phyloP scores from a whole-genome alignment of 92 coral and sea anemone genomes.

The Zoanthus solanderi region DNA sequence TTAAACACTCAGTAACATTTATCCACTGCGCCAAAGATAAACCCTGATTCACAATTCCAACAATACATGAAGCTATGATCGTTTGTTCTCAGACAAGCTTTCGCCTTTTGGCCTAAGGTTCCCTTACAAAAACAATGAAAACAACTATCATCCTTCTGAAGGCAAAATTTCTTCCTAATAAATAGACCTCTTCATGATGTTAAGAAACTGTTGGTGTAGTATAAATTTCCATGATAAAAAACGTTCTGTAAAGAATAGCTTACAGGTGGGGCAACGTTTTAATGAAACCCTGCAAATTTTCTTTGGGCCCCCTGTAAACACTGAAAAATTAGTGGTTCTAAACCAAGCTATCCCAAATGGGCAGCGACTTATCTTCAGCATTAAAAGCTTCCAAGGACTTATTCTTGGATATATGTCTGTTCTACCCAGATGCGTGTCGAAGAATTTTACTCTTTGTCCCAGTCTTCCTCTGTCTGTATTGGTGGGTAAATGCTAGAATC shows the following conservation, averaged over 20 bases:
- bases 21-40: too few relatives aligned
- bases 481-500: slow-evolving; percentile 69
- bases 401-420: neutral
- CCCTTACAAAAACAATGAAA: neutral
- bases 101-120: neutral
- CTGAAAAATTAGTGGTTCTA: neutral
- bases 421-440: neutral
- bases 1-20: too few relatives aligned
- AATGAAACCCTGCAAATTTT: neutral
- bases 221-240: neutral
- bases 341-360: too few relatives aligned
- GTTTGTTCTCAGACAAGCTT: neutral
- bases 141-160: neutral
- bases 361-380: neutral
- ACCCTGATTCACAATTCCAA: neutral
- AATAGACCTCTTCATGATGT: neutral
- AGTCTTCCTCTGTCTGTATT: slow-evolving; percentile 71
- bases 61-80: neutral
- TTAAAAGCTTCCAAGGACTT: neutral
- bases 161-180: neutral
- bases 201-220: neutral
- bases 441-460: slow-evolving; percentile 68
- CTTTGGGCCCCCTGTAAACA: neutral
- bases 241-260: neutral
- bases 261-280: neutral